phyloP scores from a whole-genome alignment of 2,113 vertebrate genomes.

The Seriola quinqueradiata region DNA sequence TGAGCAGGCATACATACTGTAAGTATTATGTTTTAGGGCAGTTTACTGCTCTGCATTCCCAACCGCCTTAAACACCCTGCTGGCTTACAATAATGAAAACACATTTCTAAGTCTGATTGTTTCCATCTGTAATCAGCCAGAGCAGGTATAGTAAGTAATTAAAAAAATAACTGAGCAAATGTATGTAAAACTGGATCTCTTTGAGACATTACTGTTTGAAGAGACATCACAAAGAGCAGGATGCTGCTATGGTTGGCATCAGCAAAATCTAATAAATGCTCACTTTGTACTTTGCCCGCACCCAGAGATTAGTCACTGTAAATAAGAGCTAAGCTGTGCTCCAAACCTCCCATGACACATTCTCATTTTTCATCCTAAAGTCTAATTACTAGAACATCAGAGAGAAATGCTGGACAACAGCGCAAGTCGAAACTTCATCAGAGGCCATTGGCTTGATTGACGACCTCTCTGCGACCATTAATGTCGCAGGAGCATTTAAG shows the following conservation, averaged over 20 bases:
- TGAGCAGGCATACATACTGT: neutral
- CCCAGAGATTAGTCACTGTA: constrained; percentile 60
- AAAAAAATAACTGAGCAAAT: constrained; percentile 33
- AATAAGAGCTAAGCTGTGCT: constrained; percentile 58
- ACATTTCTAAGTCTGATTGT: constrained; percentile 6
- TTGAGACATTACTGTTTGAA: constrained; percentile 22
- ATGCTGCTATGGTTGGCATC: constrained; percentile 48
- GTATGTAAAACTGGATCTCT: constrained; percentile 34
- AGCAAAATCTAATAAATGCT: constrained; percentile 61
- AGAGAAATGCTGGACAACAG: constrained; percentile 59
- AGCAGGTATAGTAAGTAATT: constrained; percentile 38
- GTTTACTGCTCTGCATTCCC: neutral
- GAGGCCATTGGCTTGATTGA: constrained; percentile 69
- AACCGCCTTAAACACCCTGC: neutral
- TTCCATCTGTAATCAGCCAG: constrained; percentile 44
- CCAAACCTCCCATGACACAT: constrained; percentile 39
- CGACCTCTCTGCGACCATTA: constrained; percentile 62
- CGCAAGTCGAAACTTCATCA: constrained; percentile 64
- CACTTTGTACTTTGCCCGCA: constrained; percentile 46
- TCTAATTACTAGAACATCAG: constrained; percentile 67
- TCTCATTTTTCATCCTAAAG: constrained; percentile 68
- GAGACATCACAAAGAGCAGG: constrained; percentile 32
- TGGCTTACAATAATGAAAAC: constrained; percentile 32
- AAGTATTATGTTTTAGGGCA: neutral
- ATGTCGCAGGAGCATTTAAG: constrained; percentile 52